Evolutionary conservation across 2,113 vertebrate species (phyloP), one percentile per base, ranked within the genome.

Genomic region (Pollachius pollachius): DNA sequence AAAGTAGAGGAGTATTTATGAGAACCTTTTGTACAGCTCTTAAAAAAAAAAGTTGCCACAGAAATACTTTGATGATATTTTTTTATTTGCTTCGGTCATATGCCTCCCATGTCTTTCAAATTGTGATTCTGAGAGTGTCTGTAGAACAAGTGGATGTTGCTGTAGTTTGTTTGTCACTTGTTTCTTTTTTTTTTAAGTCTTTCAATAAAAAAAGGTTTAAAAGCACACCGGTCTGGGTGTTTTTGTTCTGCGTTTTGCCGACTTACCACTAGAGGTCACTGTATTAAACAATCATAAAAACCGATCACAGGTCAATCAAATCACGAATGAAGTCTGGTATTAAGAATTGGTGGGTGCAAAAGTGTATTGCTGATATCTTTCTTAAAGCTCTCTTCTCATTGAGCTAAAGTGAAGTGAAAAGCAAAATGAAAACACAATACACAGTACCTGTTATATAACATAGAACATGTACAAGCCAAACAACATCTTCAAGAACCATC

Each of bases 121-220:
- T 90, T 87, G 92, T 92, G 92, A 90, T 94, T 94, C 92, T 93
- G 93, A 95, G 94, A 94, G 93, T 96, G 95, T 97, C 93, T 96
- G 94, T 97, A 97, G 94, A 97, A 95, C 92, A 81, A 96, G 95
- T 98, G 95, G 95, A 95, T 96, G 93, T 98, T 89, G 79, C 76
- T 87, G 87, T 97, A 95, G 94, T 94, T 96, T 95, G 94, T 95
- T 95, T 93, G 95, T 96, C 93, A 95, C 92, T 94, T 85, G 75
- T 75, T 83, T 69, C 7, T 79, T 90, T 91, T 81, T 81, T 95
- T 95, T 95, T 96, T 95, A 95, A 95, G 95, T 94, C 95, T 98
- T 99, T 98, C 94, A 97, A 99, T 97, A 98, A 96, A 90, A 83
- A 48, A 82, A 81, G 3, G 73, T 82, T 81, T 74, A 68, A 87